phyloP scores from a whole-genome alignment of 2,888 invertebrate species.

The Ryuthela nishihirai region DNA sequence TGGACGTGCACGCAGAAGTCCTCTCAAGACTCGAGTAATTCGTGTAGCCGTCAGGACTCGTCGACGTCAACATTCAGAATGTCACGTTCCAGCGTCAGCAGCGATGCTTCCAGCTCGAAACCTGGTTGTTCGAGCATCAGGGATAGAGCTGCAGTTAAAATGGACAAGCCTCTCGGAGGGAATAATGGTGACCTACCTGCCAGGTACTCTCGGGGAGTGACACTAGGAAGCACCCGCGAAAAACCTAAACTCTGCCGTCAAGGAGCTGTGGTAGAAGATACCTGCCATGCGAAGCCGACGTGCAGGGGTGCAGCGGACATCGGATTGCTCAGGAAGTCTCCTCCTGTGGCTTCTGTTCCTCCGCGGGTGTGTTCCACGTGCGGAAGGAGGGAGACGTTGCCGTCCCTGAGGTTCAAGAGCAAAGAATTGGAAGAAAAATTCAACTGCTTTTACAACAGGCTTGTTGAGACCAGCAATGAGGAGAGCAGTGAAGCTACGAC shows the following conservation, averaged over 20 bases:
- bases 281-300: background rate
- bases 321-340: slow-evolving; percentile 1
- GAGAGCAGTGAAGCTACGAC: slow-evolving; percentile 41
- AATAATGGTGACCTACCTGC: slow-evolving; percentile 21
- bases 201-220: slow-evolving; percentile 14
- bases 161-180: slow-evolving; percentile 17
- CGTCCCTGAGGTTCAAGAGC: slow-evolving; percentile 36
- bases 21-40: slow-evolving; percentile 85
- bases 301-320: slow-evolving; percentile 14
- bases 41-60: slow-evolving; percentile 85
- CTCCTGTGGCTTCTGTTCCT: background rate
- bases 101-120: slow-evolving; percentile 53
- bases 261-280: slow-evolving; percentile 64
- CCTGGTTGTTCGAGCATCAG: slow-evolving; percentile 16
- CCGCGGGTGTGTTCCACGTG: slow-evolving; percentile 39
- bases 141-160: slow-evolving; percentile 41
- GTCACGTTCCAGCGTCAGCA: slow-evolving; percentile 74
- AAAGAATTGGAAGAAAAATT: slow-evolving; percentile 41
- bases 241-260: slow-evolving; percentile 77
- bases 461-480: slow-evolving; percentile 41
- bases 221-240: slow-evolving; percentile 44
- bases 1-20: slow-evolving; percentile 71
- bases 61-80: slow-evolving; percentile 87
- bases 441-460: slow-evolving; percentile 41
- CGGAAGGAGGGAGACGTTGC: slow-evolving; percentile 35